Evolutionary conservation across 2,888 invertebrate genomes (phyloP).

Genomic region (Eutolmus rufibarbis): DNA sequence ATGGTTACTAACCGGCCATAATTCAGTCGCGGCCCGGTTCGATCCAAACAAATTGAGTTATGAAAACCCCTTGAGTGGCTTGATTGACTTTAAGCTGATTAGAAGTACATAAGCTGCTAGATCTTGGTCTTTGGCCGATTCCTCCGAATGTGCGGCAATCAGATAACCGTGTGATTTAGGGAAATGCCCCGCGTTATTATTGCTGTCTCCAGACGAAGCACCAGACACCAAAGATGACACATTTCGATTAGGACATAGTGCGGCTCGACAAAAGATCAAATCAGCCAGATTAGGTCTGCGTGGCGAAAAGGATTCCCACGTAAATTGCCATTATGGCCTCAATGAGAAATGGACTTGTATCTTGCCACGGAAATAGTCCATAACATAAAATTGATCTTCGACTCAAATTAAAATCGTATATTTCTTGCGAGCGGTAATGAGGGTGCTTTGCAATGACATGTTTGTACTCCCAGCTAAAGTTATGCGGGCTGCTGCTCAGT

Average conservation of each 20-base stretch:
- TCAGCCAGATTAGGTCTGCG: background rate
- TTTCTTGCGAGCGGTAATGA: background rate
- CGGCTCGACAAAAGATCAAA: background rate
- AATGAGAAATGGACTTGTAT: background rate
- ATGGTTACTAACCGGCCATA: slow-evolving; percentile 11
- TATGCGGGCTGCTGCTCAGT: background rate
- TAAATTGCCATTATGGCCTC: background rate
- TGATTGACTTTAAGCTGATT: slow-evolving; percentile 46
- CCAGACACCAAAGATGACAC: slow-evolving; percentile 21
- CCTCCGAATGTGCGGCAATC: background rate
- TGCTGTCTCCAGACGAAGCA: background rate
- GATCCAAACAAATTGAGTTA: slow-evolving; percentile 31
- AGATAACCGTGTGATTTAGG: slow-evolving; percentile 25
- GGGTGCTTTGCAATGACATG: background rate
- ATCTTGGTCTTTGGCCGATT: background rate
- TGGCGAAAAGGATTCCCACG: slow-evolving; percentile 1
- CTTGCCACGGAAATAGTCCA: background rate
- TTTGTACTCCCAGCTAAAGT: background rate
- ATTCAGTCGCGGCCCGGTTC: background rate
- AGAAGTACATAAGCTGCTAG: slow-evolving; percentile 42
- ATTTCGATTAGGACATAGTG: slow-evolving; percentile 20
- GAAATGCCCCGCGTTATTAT: slow-evolving; percentile 20
- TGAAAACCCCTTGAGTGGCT: slow-evolving; percentile 33
- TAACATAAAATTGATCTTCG: background rate
- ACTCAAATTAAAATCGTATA: background rate